phyloP scores from a whole-genome alignment of 2,888 invertebrate species.

The Mechanitis mazaeus region DNA sequence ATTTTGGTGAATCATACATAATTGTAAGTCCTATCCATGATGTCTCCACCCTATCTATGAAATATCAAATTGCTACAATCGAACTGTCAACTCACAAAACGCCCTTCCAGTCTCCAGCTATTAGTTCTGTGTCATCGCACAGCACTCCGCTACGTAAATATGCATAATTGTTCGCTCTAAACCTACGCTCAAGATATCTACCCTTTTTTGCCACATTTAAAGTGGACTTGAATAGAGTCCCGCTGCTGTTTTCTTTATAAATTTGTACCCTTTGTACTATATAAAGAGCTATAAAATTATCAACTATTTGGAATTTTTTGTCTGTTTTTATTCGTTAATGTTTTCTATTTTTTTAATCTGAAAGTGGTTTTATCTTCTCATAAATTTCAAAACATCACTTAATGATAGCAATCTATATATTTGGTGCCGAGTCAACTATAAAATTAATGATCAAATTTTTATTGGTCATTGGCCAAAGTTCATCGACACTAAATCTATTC shows the following conservation, averaged over 20 bases:
- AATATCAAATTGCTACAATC: constrained; percentile 28
- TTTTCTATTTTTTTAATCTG: too few relatives aligned
- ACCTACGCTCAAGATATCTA: constrained; percentile 28
- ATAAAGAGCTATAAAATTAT: neutral
- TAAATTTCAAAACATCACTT: too few relatives aligned
- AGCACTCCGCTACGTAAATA: constrained; percentile 58
- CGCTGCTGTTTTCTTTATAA: constrained; percentile 25
- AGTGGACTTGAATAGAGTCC: constrained; percentile 7
- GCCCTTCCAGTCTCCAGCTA: constrained; percentile 47
- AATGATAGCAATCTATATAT: neutral
- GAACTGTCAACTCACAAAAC: constrained; percentile 33
- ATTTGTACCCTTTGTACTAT: constrained; percentile 27
- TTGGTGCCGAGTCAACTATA: constrained; percentile 10
- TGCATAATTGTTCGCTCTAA: constrained; percentile 52
- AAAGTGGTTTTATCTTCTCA: too few relatives aligned
- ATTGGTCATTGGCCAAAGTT: constrained; percentile 45
- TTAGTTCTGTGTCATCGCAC: constrained; percentile 57
- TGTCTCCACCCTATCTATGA: constrained; percentile 18
- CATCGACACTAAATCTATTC: constrained; percentile 55
- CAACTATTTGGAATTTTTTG: neutral
- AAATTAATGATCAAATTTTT: constrained; percentile 48
- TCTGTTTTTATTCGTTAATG: neutral
- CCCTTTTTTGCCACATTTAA: constrained; percentile 21
- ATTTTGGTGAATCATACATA: neutral
- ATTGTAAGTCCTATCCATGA: neutral